These are phyloP conservation scores for Latrodectus geometricus DNA, from an alignment of 1,140 invertebrate species.

Conservation along the genomic window DNA sequence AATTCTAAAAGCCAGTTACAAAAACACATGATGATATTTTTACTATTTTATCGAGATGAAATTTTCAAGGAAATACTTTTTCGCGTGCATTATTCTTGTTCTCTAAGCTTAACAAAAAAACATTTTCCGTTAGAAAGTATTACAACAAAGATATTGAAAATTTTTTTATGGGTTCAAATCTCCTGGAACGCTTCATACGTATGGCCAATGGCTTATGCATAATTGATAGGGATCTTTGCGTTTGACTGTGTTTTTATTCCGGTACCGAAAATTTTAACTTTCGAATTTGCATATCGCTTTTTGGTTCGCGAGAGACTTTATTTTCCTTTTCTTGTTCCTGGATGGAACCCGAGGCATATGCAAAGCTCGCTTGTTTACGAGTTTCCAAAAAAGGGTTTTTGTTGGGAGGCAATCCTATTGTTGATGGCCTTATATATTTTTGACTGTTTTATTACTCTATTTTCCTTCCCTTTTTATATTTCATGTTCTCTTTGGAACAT, in stretches of 20 bases:
- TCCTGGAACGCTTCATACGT: no score
- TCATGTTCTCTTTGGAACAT: not conserved
- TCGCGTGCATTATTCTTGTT: no score
- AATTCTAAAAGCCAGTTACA: no score
- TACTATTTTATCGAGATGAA: no score
- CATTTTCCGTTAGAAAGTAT: no score
- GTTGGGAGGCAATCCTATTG: not conserved
- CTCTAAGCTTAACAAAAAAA: no score
- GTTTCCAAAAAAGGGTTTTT: not conserved
- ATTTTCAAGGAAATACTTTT: no score
- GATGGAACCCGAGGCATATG: not conserved
- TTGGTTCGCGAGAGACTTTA: not conserved
- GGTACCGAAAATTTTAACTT: not conserved
- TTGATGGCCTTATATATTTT: not conserved
- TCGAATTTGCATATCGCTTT: not conserved
- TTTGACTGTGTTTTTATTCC: not conserved
- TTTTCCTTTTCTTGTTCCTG: not conserved
- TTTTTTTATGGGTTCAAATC: no score
- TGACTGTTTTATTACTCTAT: not conserved
- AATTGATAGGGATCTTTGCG: not conserved
- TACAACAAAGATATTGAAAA: no score
- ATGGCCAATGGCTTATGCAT: not conserved
- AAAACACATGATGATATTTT: no score
- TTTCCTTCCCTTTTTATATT: not conserved
- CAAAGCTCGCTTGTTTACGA: not conserved